These are phyloP conservation scores for Caenorhabditis angaria DNA, from an alignment of 2,888 invertebrate species.

Conservation along the genomic window DNA sequence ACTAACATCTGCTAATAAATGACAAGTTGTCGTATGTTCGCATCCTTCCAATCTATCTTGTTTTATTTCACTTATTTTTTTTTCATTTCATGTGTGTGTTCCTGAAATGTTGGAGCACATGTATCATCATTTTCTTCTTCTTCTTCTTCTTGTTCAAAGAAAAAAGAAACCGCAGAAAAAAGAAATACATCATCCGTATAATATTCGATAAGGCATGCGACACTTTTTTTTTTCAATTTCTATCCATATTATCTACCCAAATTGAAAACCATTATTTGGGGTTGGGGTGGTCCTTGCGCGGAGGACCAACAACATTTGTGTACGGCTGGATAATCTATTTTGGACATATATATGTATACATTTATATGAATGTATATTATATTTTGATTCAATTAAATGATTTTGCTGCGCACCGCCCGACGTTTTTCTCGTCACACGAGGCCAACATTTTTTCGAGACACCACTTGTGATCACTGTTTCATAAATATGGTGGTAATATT, in stretches of 20 bases:
- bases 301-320: constrained; percentile 1
- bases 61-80: constrained; percentile 1
- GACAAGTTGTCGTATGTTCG: background rate
- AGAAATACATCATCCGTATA: constrained; percentile 3
- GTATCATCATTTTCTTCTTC: background rate
- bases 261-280: too few species aligned
- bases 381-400: constrained; percentile 2
- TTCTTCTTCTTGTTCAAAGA: background rate
- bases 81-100: constrained; percentile 1
- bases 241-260: too few species aligned
- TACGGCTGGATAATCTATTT: background rate
- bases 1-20: constrained; percentile 1
- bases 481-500: too few species aligned
- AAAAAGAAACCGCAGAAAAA: background rate
- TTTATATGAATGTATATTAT: background rate
- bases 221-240: background rate
- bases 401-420: background rate
- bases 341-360: background rate
- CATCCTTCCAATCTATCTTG: background rate
- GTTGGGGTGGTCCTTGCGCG: too few species aligned
- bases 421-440: too few species aligned
- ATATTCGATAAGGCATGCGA: constrained; percentile 6
- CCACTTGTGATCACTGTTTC: too few species aligned
- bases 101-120: background rate
- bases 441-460: too few species aligned